phyloP scores from a whole-genome alignment of 2,113 vertebrate genomes.

The Apaloderma vittatum region DNA sequence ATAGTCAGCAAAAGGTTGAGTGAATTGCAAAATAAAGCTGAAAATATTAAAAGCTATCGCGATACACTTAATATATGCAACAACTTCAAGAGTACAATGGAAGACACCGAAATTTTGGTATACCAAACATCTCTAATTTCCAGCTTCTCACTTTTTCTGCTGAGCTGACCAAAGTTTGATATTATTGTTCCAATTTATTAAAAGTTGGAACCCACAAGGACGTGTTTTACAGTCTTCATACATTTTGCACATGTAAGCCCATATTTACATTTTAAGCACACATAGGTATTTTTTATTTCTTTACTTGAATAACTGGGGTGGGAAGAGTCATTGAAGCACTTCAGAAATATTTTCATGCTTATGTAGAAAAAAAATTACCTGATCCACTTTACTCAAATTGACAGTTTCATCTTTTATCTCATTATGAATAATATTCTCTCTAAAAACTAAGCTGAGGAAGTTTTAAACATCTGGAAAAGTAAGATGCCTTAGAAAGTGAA shows the following conservation, averaged over 20 bases:
- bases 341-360: background rate
- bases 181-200: background rate
- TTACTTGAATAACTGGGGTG: background rate
- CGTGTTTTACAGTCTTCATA: background rate
- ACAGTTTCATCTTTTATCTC: background rate
- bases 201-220: background rate
- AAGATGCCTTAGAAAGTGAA: background rate
- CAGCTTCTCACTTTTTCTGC: background rate
- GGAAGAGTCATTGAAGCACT: background rate
- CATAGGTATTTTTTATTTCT: background rate
- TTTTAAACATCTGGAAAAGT: background rate
- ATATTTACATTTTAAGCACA: background rate
- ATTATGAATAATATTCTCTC: background rate
- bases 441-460: background rate
- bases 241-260: background rate
- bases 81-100: background rate
- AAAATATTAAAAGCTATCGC: background rate
- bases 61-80: background rate
- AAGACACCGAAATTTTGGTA: background rate
- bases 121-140: background rate
- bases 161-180: background rate
- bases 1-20: background rate
- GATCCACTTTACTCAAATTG: background rate
- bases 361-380: background rate
- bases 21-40: background rate